Conservation (phyloP, 2,113 vertebrate genomes). For the Otus sunia region DNA sequence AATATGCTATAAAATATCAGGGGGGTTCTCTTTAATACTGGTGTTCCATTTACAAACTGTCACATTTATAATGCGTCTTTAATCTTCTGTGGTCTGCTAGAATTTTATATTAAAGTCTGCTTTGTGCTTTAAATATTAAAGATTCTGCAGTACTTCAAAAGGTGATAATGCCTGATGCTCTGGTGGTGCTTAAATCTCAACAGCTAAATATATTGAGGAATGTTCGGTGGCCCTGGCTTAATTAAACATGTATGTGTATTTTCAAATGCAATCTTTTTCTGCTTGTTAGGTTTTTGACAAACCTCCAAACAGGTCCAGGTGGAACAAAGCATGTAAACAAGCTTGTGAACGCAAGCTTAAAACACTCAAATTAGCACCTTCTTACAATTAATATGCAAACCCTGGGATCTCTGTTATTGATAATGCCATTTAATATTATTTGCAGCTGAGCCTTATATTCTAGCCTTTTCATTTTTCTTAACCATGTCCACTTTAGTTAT, state of each 20-base stretch:
- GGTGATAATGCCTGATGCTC: constrained; percentile 88
- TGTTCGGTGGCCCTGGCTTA: constrained; percentile 85
- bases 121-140: constrained; percentile 95
- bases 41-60: constrained; percentile 85
- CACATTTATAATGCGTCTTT: constrained; percentile 82
- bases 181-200: constrained; percentile 82
- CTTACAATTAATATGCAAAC: constrained; percentile 86
- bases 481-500: constrained; percentile 74
- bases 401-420: constrained; percentile 74
- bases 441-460: constrained; percentile 59
- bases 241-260: constrained; percentile 97
- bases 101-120: constrained; percentile 84
- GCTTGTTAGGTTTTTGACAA: constrained; percentile 93
- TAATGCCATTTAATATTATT: constrained; percentile 71
- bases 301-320: constrained; percentile 95
- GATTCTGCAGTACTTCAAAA: constrained; percentile 89
- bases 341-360: constrained; percentile 89
- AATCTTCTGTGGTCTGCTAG: constrained; percentile 80
- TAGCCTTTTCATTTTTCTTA: constrained; percentile 67
- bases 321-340: constrained; percentile 92
- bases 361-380: constrained; percentile 95
- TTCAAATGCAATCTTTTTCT: constrained; percentile 90
- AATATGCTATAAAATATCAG: constrained; percentile 79
- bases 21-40: constrained; percentile 76
- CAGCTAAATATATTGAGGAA: constrained; percentile 82